Conservation (phyloP, 1,140 invertebrate genomes). For the Hestina assimilis region DNA sequence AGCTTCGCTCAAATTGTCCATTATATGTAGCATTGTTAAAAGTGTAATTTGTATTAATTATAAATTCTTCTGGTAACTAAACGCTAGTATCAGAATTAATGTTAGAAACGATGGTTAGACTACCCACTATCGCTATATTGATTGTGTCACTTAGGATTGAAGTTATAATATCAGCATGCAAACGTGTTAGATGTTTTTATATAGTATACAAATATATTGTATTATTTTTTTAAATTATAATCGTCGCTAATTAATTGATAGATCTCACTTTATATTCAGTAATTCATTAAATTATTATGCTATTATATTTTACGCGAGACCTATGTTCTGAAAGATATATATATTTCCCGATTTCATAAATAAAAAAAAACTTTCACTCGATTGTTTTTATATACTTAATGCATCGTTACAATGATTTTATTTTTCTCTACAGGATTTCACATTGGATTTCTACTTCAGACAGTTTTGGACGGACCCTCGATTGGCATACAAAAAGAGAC, state of each 20-base stretch:
- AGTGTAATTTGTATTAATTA: slow-evolving; percentile 37
- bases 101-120: slow-evolving; percentile 11
- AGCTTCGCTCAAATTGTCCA: slow-evolving; percentile 59
- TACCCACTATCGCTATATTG: slow-evolving; percentile 7
- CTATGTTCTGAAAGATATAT: slow-evolving; percentile 16
- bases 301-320: slow-evolving; percentile 8
- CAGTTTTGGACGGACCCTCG: slow-evolving; percentile 98
- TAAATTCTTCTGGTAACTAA: slow-evolving; percentile 4
- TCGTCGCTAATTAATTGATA: slow-evolving; percentile 10
- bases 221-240: slow-evolving; percentile 12
- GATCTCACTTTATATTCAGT: slow-evolving; percentile 4
- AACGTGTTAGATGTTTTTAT: slow-evolving; percentile 54
- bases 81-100: slow-evolving; percentile 22
- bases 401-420: neutral
- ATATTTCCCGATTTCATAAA: neutral
- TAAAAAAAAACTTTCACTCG: too few species aligned
- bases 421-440: slow-evolving; percentile 90
- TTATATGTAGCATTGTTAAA: slow-evolving; percentile 45
- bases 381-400: too few species aligned
- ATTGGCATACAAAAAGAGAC: slow-evolving; percentile 91
- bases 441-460: slow-evolving; percentile 98
- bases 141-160: neutral
- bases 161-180: slow-evolving; percentile 43
- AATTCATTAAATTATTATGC: neutral
- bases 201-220: slow-evolving; percentile 2